Base-by-base conservation (phyloP, 2,113 vertebrate species). In the Phainopepla nitens region DNA sequence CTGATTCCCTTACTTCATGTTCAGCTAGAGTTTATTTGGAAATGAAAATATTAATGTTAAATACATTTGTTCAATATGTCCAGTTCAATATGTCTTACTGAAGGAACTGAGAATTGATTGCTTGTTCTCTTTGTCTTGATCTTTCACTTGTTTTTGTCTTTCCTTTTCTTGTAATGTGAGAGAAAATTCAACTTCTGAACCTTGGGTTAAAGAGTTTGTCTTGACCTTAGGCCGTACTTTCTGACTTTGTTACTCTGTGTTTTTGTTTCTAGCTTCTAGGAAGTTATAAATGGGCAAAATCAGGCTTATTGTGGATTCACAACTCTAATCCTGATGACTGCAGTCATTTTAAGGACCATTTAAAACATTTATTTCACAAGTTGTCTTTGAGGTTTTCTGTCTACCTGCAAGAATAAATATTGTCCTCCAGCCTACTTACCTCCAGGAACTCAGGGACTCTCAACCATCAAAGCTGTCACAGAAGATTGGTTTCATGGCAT, bases 391-490 rank as follows among this genome's bases (percentile, higher is more conserved):
- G 4, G 3, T 73, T 86, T 93, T 77, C 49, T 49, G 31, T 57
- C 66, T 76, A 85, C 62, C 60, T 94, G 64, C 24, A 95, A 70
- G 56, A 78, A 89, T 86, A 83, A 47, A 33, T 69, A 70, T 5
- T 68, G 49, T 93, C n/a, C 49, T 90, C 45, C 45, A 65, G 58
- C 20, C 29, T 45, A 81, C 15, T 36, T 41, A 70, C 29, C 13
- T 84, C 31, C 41, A 91, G 77, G 69, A 93, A 64, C 72, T 81
- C 44, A 66, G 69, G 24, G 60, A 82, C 33, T 31, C 54, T 81
- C 76, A 83, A 13, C 36, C 64, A 92, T 69, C 62, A 91, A 93
- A 96, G 35, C n/a, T 92, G 82, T 86, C 76, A 92, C 71, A 86
- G 60, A 93, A 86, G 68, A 56, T 8, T 93, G 51, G 83, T 83